Evolutionary conservation across 2,797 vertebrate genomes (phyloP).

Genomic region (Apogon hyalosoma): DNA sequence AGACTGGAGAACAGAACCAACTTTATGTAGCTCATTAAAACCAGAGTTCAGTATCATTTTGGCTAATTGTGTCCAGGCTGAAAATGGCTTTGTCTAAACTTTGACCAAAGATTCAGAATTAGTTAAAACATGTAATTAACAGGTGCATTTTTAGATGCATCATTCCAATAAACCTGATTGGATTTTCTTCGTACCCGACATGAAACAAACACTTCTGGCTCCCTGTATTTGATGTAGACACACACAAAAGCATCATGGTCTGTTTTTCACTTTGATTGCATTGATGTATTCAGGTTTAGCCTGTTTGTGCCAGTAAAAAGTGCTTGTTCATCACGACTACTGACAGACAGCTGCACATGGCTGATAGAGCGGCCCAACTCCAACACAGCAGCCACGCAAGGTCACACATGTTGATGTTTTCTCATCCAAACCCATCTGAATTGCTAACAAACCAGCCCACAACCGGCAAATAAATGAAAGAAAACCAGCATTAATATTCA

Average conservation of each 20-base stretch:
- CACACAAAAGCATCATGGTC: not conserved
- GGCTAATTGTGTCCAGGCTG: not conserved
- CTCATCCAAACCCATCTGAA: constrained; percentile 61
- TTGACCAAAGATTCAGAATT: not conserved
- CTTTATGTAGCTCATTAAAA: constrained; percentile 11
- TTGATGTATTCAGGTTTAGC: constrained; percentile 12
- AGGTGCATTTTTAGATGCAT: constrained; percentile 4
- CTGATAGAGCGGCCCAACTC: constrained; percentile 22
- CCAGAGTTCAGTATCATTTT: not conserved
- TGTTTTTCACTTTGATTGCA: constrained; percentile 11
- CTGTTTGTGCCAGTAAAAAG: constrained; percentile 5
- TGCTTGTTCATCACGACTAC: constrained; percentile 39
- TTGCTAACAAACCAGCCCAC: constrained; percentile 52
- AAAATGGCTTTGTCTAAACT: not conserved
- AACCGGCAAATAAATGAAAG: constrained; percentile 40
- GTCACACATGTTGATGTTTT: constrained; percentile 59
- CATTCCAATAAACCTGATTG: not conserved
- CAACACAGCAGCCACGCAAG: constrained; percentile 42
- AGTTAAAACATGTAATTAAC: not conserved
- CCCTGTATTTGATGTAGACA: too few relatives aligned
- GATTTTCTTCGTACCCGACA: too few relatives aligned
- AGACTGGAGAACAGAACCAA: not conserved
- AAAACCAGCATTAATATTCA: constrained; percentile 71
- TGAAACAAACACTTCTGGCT: too few relatives aligned
- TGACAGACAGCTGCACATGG: constrained; percentile 34